Evolutionary conservation across 2,797 vertebrate genomes (phyloP), one percentile per base, ranked within the genome.

Genomic region (Sebastes vulpes): DNA sequence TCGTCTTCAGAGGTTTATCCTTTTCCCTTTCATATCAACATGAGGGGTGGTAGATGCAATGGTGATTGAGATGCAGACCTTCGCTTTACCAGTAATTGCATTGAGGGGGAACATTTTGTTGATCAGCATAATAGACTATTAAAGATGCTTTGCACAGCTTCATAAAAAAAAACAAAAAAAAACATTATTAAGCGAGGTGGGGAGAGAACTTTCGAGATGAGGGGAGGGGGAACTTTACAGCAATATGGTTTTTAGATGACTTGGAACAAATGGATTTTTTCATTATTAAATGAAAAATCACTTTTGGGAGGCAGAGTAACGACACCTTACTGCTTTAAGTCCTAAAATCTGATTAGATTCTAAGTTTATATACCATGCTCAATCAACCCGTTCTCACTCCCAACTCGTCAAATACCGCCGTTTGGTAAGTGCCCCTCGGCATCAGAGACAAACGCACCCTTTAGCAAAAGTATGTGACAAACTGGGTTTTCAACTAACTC

Each of bases 1-100:
- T 72, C 2, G 75, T 89, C 84, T 92, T 78, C 75, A 38, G 91
- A 91, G 87, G 65, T 71, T 74, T 86, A 67, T 70, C 26, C 76
- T 83, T 67, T 75, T 85, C 53, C 71, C 76, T 88, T 64, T 86
- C 65, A 82, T 81, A 85, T 81, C 87, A 92, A 80, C 73, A 84
- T 57, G 14, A 80, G 23, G 68, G 67, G 9, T 63, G 50, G 29
- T 38, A 32, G 79, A 84, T 82, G 64, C 65, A 23, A 21, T 54
- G 8, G 63, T 76, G 86, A 88, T 89, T 89, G 82, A 77, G 85
- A 93, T 86, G 88, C 80, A 87, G 78, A 81, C 81, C 72, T 65
- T 56, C 23, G 26, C 75, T 86, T 81, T 80, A 64, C 31, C 12
- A 35, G 75, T 90, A 87, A 91, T 91, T 91, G 82, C 74, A 84